These are phyloP conservation scores for Hemiprocne comata DNA, from an alignment of 2,113 vertebrate genomes.

Conservation along the genomic window DNA sequence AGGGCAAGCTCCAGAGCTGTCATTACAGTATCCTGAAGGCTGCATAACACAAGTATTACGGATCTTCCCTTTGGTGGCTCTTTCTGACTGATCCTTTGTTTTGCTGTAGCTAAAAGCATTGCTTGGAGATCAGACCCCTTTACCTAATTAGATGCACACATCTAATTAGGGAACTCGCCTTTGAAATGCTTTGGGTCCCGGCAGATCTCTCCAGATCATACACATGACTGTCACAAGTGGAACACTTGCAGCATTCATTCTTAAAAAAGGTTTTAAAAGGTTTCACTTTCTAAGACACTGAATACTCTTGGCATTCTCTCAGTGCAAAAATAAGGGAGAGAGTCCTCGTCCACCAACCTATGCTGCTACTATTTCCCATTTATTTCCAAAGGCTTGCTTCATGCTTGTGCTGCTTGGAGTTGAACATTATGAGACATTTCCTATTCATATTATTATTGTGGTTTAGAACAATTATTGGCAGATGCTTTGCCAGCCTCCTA, in stretches of 20 bases:
- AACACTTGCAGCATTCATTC: background rate
- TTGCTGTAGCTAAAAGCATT: background rate
- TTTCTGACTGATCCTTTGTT: background rate
- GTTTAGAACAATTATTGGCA: background rate
- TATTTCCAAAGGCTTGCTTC: background rate
- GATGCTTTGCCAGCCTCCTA: background rate
- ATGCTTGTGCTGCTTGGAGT: background rate
- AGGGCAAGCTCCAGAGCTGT: background rate
- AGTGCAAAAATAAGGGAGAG: background rate
- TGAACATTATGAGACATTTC: background rate
- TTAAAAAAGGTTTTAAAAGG: background rate
- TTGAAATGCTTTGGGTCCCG: background rate
- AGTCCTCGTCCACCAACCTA: background rate
- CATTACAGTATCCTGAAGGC: background rate
- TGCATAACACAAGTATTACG: background rate
- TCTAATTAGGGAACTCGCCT: background rate
- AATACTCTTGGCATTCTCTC: background rate
- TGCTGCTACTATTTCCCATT: background rate
- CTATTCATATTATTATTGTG: background rate
- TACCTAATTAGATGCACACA: background rate
- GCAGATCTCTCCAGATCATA: background rate
- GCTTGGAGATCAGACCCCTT: background rate
- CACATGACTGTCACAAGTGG: background rate
- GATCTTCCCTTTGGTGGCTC: background rate
- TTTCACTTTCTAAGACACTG: background rate